Evolutionary conservation across 2,797 vertebrate genomes (phyloP).

Genomic region (Parauchenoglanis punctatus): DNA sequence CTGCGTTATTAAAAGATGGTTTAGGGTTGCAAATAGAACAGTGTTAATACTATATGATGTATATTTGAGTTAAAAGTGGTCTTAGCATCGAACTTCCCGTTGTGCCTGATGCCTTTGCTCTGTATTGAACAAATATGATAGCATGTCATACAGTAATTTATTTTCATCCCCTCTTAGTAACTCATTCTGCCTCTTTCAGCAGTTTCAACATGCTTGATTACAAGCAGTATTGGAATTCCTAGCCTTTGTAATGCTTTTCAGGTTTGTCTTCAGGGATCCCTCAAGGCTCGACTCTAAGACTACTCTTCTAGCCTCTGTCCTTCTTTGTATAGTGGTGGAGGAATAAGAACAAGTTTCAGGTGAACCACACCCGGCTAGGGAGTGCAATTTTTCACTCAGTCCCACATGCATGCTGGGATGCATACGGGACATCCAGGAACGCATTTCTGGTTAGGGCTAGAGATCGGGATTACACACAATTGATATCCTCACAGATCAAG

Average conservation of each 20-base stretch:
- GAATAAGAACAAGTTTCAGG: constrained; percentile 19
- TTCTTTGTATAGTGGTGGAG: not conserved
- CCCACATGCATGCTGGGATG: not conserved
- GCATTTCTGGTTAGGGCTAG: not conserved
- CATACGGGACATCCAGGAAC: not conserved
- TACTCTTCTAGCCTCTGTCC: not conserved
- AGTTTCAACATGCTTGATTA: constrained; percentile 6
- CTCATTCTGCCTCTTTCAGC: not conserved
- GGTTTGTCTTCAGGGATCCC: not conserved
- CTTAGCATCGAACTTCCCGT: not conserved
- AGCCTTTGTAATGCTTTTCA: not conserved
- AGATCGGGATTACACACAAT: not conserved
- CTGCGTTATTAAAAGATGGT: not conserved
- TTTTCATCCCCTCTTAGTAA: not conserved
- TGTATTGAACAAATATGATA: not conserved
- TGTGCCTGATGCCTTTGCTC: not conserved
- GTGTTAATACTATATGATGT: constrained; percentile 19
- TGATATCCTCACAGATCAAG: not conserved
- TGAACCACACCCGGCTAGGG: not conserved
- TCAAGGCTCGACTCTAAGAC: not conserved
- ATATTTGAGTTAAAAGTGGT: not conserved
- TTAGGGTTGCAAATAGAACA: constrained; percentile 23
- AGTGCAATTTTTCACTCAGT: not conserved
- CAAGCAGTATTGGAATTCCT: not conserved
- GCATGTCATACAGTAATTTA: not conserved